phyloP scores from a whole-genome alignment of 35 echinoderm and acorn worm species.

The Heliocidaris tuberculata region DNA sequence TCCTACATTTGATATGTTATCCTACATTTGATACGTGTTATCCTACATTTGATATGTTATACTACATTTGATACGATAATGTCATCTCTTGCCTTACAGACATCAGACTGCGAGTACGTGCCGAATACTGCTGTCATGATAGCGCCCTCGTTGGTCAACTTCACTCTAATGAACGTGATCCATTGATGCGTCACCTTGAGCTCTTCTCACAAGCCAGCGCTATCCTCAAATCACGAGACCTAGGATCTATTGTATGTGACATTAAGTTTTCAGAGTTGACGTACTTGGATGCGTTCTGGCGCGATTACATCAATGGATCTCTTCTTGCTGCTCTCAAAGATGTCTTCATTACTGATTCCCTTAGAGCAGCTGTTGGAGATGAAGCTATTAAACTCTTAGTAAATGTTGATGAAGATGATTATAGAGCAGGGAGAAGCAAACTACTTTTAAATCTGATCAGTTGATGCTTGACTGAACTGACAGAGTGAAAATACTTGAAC shows the following conservation, averaged over 20 bases:
- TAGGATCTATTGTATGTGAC: slow-evolving; percentile 61
- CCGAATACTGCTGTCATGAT: slow-evolving; percentile 60
- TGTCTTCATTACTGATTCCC: slow-evolving; percentile 60
- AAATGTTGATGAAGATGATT: slow-evolving; percentile 63
- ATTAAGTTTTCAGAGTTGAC: slow-evolving; percentile 67
- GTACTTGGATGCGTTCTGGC: slow-evolving; percentile 66
- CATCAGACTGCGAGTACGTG: slow-evolving; percentile 53
- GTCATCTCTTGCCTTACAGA: neutral
- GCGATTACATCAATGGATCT: slow-evolving; percentile 59
- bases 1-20: no score
- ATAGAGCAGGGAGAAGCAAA: slow-evolving; percentile 42
- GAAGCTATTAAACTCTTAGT: slow-evolving; percentile 61
- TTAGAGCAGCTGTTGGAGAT: slow-evolving; percentile 52
- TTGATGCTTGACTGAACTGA: neutral
- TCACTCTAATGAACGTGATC: slow-evolving; percentile 47
- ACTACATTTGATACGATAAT: neutral
- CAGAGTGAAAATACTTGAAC: neutral
- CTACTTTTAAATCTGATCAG: slow-evolving; percentile 49
- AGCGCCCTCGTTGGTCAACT: slow-evolving; percentile 48
- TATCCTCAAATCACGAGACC: slow-evolving; percentile 51
- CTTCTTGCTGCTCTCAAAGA: slow-evolving; percentile 54
- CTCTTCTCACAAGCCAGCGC: slow-evolving; percentile 58
- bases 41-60: no score
- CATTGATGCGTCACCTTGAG: slow-evolving; percentile 39
- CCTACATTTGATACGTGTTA: no score